These are phyloP conservation scores for Eira barbara DNA, from an alignment of 2,113 vertebrate species.

Conservation along the genomic window DNA sequence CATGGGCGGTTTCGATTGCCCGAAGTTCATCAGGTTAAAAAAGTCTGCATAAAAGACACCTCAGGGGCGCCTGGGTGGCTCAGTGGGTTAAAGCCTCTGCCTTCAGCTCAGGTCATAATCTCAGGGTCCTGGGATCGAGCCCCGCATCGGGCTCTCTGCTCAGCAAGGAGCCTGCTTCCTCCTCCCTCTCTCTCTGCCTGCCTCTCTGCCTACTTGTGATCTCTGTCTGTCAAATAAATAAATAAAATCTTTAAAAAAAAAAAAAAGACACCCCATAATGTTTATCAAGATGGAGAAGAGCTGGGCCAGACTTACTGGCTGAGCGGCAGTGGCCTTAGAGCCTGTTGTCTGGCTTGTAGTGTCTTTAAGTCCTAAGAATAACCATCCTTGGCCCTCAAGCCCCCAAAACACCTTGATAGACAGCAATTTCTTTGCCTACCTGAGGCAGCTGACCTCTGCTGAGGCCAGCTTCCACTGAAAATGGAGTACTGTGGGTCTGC, in stretches of 20 bases:
- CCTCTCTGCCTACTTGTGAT: too few relatives aligned
- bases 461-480: neutral
- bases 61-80: too few relatives aligned
- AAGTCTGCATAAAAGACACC: neutral
- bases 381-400: neutral
- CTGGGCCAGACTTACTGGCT: neutral
- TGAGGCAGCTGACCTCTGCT: neutral
- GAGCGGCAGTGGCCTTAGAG: neutral
- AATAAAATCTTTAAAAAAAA: too few relatives aligned
- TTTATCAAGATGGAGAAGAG: neutral
- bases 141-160: too few relatives aligned
- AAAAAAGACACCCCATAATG: neutral
- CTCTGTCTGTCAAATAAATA: too few relatives aligned
- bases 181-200: too few relatives aligned
- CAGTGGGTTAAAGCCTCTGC: too few relatives aligned
- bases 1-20: neutral
- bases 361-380: neutral
- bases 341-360: neutral
- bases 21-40: neutral
- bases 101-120: too few relatives aligned
- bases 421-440: neutral
- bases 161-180: too few relatives aligned
- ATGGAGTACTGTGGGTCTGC: neutral
- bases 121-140: too few relatives aligned
- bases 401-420: neutral